A percentile compares a stretch with the other conserved stretches of the same genome.
Evolutionary conservation across 2,797 vertebrate species (phyloP).

Genomic region (Eurystomus glaucurus): DNA sequence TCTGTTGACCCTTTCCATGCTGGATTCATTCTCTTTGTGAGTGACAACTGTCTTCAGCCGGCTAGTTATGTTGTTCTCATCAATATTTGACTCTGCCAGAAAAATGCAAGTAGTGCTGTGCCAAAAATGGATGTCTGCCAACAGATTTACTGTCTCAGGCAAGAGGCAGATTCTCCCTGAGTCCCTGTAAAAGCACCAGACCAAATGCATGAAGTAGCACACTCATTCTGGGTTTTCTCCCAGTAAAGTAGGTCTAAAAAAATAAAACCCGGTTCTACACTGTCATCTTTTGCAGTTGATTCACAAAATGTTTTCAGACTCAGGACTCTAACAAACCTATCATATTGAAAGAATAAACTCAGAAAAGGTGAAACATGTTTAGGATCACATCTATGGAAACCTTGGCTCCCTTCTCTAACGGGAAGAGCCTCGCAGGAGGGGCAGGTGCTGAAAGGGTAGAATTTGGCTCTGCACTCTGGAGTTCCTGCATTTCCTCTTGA

Average conservation of each 20-base stretch:
- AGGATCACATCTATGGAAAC: neutral
- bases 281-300: neutral
- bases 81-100: slow-evolving; percentile 2
- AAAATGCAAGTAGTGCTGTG: neutral
- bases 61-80: neutral
- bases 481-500: neutral
- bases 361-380: neutral
- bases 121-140: neutral
- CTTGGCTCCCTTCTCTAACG: neutral
- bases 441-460: neutral
- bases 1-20: neutral
- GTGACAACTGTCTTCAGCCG: neutral
- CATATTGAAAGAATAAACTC: neutral
- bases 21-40: neutral
- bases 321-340: neutral
- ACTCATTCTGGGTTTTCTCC: neutral
- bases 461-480: neutral
- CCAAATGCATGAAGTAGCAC: neutral
- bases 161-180: neutral
- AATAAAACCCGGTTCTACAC: neutral
- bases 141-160: neutral
- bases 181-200: neutral
- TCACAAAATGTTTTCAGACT: neutral
- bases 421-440: neutral
- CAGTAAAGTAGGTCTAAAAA: neutral